phyloP scores from a whole-genome alignment of 2,113 vertebrate species.

The Chroicocephalus ridibundus region DNA sequence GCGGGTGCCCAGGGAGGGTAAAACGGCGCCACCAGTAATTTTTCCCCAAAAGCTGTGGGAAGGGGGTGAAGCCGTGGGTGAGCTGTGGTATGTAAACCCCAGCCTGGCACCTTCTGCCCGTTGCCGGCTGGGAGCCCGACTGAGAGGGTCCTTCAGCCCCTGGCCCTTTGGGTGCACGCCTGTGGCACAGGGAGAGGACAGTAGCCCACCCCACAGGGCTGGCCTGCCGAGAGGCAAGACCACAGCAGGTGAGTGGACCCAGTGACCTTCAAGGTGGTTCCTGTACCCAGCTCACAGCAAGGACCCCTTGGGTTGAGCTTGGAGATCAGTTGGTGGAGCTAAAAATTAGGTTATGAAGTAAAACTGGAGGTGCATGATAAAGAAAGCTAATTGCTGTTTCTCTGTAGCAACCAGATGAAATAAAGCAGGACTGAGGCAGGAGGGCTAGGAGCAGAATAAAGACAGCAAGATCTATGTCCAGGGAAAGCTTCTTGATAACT shows the following conservation, averaged over 20 bases:
- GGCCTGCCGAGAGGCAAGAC: fast-evolving
- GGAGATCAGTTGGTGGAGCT: neutral
- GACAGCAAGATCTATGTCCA: neutral
- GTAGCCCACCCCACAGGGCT: neutral
- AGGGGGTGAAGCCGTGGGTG: neutral
- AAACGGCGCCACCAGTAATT: neutral
- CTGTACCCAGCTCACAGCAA: neutral
- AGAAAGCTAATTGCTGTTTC: neutral
- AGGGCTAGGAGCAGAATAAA: neutral
- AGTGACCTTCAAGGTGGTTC: neutral
- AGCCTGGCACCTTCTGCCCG: fast-evolving
- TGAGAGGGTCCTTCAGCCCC: neutral
- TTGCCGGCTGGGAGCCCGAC: neutral
- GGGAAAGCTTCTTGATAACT: neutral
- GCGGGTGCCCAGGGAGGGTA: fast-evolving
- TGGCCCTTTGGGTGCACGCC: fast-evolving
- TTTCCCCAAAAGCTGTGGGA: neutral
- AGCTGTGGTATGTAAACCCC: neutral
- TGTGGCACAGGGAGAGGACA: too few relatives aligned
- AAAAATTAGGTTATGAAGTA: neutral
- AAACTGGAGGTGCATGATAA: neutral
- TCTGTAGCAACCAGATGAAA: neutral
- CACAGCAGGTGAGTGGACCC: fast-evolving
- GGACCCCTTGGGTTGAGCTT: neutral
- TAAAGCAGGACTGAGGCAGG: neutral